Evolutionary conservation across 2,888 invertebrate species (phyloP), one percentile per base, ranked within the genome.

Genomic region (Apodemia hepburni): DNA sequence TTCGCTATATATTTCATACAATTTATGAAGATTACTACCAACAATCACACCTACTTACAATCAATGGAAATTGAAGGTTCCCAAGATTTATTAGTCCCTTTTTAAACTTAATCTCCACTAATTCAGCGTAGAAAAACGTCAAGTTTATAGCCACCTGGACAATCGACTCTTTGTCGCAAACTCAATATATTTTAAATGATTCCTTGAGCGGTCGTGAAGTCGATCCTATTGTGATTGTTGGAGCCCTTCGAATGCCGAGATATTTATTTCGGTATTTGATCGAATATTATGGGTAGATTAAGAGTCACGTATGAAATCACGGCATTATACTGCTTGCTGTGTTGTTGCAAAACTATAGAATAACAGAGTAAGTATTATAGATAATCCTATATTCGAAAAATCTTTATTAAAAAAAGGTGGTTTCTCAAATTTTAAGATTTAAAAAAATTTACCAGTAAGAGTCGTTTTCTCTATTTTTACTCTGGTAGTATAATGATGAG

Each of bases 151-250:
- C 81, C 81, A 78, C 70, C 78, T 82, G 82, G 83, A 87, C 88
- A 87, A 87, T 86, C 77, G 81, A 65, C 66, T 75, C 81, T 83
- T 90, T 89, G 88, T 89, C 76, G 79, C 71, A 71, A 74, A 64
- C 78, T 90, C 89, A 87, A 91, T 89, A 89, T 90, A 89, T 89
- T 88, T 89, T 83, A 88, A 90, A 89, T 87, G 86, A 88, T 82
- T 85, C 75, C 76, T 77, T 75, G 80, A 78, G 78, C 81, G 72
- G 80, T 81, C 80, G 73, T 73, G 78, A 71, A 76, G 81, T 76
- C 78, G 81, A 68, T 75, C 70, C 83, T 73, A 82, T 89, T 88
- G 88, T 88, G 85, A 85, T 80, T 81, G 85, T 79, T 76, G 78
- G 76, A 74, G 80, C 82, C 82, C 81, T 85, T 84, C 78, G 79